Evolutionary conservation across 1,140 invertebrate genomes (phyloP), one percentile per base, ranked within the genome.

Genomic region (Scaptomyza pallida): DNA sequence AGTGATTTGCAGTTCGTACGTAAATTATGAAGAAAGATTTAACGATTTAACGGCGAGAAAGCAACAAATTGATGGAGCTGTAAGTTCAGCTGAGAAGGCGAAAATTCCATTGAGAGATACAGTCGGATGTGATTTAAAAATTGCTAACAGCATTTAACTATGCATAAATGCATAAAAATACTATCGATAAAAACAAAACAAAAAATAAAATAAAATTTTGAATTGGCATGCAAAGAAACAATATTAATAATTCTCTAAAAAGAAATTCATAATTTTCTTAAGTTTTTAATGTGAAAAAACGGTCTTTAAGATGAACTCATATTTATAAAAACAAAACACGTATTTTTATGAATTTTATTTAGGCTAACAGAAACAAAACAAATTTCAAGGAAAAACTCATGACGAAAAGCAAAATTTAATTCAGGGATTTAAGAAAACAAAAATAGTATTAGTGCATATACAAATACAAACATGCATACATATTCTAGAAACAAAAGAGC

Each of bases 311-410:
- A 88, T 88, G 61, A 64, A 81, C 78, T 81, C 82, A 69, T 63
- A 72, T 79, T 75, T 74, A 63, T 68, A 79, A 77, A 37, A 37
- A 37, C n/a, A n/a, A 37, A 35, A 30, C 26, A 86, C 64, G 71
- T 89, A 88, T 88, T 88, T 88, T 88, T 82, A 88, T 88, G 82
- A 70, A 88, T 88, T 78, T 88, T 86, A 86, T 89, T 82, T 88
- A 88, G 83, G 82, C 75, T 88, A 89, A 78, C 73, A 72, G 64
- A 71, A 75, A 78, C 62, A 33, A 61, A 86, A 86, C 60, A 67
- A 82, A 78, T 65, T 71, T 71, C 54, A 75, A 78, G 15, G 54
- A 65, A 52, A 56, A 70, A 77, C 65, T 72, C 82, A 88, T 64
- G 67, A 82, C 61, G 50, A 89, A 64, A 85, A 88, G 78, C 89